These are phyloP conservation scores for Vulpes lagopus DNA, from an alignment of 2,113 vertebrate species.

Conservation along the genomic window DNA sequence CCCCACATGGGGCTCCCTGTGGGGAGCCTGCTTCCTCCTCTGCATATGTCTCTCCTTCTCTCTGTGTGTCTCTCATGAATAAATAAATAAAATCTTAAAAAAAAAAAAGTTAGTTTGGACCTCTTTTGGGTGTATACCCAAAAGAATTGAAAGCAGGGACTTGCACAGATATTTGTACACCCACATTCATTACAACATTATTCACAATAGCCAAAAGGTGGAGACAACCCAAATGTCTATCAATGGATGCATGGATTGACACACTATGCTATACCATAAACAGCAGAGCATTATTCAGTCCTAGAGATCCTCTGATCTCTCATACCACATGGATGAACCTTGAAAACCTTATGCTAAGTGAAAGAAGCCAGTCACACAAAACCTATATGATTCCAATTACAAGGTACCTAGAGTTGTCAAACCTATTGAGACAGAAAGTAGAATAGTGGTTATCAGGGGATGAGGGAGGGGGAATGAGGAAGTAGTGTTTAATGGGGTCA, in stretches of 20 bases:
- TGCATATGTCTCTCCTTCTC: background rate
- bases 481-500: accelerated
- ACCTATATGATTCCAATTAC: background rate
- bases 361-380: background rate
- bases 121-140: background rate
- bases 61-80: background rate
- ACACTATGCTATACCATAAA: no score
- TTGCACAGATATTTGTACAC: background rate
- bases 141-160: background rate
- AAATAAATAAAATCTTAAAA: background rate
- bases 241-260: no score
- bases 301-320: background rate
- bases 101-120: background rate
- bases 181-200: background rate
- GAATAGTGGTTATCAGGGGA: background rate
- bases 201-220: background rate
- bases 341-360: background rate
- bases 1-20: background rate
- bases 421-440: background rate
- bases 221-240: background rate
- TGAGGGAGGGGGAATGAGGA: background rate
- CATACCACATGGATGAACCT: background rate
- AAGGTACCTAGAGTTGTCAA: background rate
- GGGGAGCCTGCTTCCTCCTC: background rate
- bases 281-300: background rate